A percentile compares a stretch with the other conserved stretches of the same genome.
Conservation (phyloP, 1,140 invertebrate genomes). For the Polypedilum pembai region DNA sequence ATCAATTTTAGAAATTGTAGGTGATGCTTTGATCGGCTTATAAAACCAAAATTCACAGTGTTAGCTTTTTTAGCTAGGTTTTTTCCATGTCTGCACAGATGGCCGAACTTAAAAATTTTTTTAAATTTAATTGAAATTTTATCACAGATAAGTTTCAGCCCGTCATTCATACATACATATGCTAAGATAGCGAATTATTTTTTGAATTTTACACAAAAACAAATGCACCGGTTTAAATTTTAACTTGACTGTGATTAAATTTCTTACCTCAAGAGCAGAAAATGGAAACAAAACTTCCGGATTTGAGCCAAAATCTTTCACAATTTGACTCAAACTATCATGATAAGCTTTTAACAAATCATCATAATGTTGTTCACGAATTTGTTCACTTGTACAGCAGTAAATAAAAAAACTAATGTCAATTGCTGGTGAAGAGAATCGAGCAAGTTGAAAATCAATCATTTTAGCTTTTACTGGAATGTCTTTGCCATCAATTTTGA, state of each 20-base stretch:
- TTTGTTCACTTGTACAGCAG: conserved; percentile 51
- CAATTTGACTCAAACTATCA: conserved; percentile 47
- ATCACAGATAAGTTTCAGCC: too few relatives aligned
- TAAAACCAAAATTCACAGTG: too few relatives aligned
- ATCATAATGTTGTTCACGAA: conserved; percentile 51
- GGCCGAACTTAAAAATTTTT: too few relatives aligned
- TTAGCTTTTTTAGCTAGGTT: too few relatives aligned
- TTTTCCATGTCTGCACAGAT: too few relatives aligned
- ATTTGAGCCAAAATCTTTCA: conserved; percentile 52
- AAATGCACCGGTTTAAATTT: background rate
- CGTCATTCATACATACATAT: too few relatives aligned
- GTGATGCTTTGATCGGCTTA: too few relatives aligned
- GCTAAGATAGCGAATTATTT: too few relatives aligned
- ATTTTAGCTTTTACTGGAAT: conserved; percentile 49
- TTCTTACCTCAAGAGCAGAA: conserved; percentile 40
- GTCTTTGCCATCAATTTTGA: conserved; percentile 42
- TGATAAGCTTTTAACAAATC: conserved; percentile 52
- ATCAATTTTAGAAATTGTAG: too few relatives aligned
- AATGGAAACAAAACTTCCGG: conserved; percentile 51
- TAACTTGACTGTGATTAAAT: background rate
- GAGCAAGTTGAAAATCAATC: conserved; percentile 61
- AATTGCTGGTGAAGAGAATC: conserved; percentile 51
- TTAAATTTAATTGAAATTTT: too few relatives aligned
- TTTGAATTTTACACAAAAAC: too few relatives aligned
- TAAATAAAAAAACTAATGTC: conserved; percentile 60